Evolutionary conservation across 2,888 invertebrate species (phyloP), one percentile per base, ranked within the genome.

Genomic region (Nudaria mundana): DNA sequence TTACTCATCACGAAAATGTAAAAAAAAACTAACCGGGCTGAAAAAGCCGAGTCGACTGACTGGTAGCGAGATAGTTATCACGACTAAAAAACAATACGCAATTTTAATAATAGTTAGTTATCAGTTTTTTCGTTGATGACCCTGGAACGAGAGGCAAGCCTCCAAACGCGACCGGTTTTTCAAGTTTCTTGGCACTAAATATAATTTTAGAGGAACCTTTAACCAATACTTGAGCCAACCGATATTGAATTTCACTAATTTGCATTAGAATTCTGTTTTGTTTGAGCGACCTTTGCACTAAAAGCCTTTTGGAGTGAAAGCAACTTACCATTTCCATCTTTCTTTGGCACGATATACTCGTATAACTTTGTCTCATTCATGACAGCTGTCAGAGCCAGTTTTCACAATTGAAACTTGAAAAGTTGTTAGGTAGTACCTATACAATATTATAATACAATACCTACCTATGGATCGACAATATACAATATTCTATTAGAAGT

Each of bases 351-450:
- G 6, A 0, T 5, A 2, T 2, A 13, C 2, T 13, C 2, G 16
- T 28, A 44, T 63, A 53, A 29, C 1, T 33, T 23, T 40, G 37
- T 80, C 76, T 57, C 69, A 22, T 23, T 74, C 71, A 31, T 41
- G 54, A 56, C 66, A 71, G 70, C 74, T 76, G 75, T 75, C 76
- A 71, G 52, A 78, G 73, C 77, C 72, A 80, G 79, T 79, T 81
- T 76, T 74, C 75, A 76, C 71, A 71, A 76, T 73, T 68, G 72
- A 63, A 70, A 71, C 66, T 70, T 66, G 63, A 75, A 69, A 68
- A 68, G 68, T 67, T 66, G 69, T 57, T 63, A 58, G 44, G 31
- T 48, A 36, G 41, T 49, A 36, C 24, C 40, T 15, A 44, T 12
- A 28, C 31, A n/a, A n/a, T n/a, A n/a, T n/a, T n/a, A 29, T 34